A percentile compares a stretch with the other conserved stretches of the same genome.
Evolutionary conservation across 2,888 invertebrate species (phyloP).

Genomic region (Oasisia sp.): DNA sequence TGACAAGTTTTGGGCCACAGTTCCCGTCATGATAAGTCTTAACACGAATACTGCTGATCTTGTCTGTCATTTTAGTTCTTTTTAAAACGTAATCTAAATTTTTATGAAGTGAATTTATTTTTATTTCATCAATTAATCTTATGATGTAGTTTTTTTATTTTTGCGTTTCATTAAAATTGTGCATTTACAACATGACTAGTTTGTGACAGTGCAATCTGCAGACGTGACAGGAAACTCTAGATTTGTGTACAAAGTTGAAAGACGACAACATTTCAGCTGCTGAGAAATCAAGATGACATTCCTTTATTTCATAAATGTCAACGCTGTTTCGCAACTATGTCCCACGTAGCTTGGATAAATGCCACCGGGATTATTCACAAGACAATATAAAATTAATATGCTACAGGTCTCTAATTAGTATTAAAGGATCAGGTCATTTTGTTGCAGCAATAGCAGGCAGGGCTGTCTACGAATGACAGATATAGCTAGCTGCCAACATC

Average conservation of each 20-base stretch:
- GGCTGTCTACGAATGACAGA: background rate
- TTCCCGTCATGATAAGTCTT: background rate
- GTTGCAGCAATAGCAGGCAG: background rate
- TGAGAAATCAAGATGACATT: background rate
- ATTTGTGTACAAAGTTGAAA: background rate
- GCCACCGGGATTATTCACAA: background rate
- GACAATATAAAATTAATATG: background rate
- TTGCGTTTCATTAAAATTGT: background rate
- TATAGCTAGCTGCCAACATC: background rate
- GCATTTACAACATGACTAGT: background rate
- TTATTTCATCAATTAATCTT: background rate
- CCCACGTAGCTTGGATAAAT: background rate
- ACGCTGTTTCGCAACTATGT: background rate
- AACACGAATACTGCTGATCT: background rate
- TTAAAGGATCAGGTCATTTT: background rate
- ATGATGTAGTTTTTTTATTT: no score
- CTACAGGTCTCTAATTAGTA: background rate
- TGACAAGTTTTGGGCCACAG: no score
- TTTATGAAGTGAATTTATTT: background rate
- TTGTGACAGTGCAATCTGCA: background rate
- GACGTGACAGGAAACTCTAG: background rate
- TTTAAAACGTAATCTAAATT: no score
- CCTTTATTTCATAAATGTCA: background rate
- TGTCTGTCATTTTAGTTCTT: background rate
- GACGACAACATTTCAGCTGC: background rate